A percentile compares a stretch with the other conserved stretches of the same genome.
phyloP scores from a whole-genome alignment of 2,888 invertebrate genomes.

The Tryphoninae sp. region DNA sequence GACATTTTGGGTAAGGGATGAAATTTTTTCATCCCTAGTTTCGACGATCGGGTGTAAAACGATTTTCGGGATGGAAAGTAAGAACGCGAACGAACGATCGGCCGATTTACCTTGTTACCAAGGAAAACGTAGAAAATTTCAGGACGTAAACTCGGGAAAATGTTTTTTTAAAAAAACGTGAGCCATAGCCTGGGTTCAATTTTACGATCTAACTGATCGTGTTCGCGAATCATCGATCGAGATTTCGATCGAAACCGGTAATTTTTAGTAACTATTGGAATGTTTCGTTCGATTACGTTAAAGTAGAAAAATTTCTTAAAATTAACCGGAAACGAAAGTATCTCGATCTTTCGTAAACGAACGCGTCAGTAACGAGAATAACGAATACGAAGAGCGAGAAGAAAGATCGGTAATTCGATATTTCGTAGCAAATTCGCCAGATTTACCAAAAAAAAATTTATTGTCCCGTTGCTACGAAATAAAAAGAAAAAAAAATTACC shows the following conservation, averaged over 20 bases:
- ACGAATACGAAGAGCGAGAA: not conserved
- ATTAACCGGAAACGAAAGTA: conserved; percentile 12
- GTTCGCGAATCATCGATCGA: conserved; percentile 24
- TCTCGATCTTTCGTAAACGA: conserved; percentile 35
- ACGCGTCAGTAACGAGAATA: conserved; percentile 8
- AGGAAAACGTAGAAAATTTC: not conserved
- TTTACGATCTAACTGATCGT: conserved; percentile 1
- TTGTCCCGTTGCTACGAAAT: not conserved
- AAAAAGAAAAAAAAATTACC: not conserved
- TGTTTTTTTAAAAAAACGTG: not conserved
- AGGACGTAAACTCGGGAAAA: not conserved
- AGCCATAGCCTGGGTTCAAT: not conserved
- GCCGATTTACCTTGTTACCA: not conserved
- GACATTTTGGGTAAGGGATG: conserved; percentile 11
- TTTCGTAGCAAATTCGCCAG: not conserved
- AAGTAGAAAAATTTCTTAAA: not conserved
- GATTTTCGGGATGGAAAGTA: not conserved
- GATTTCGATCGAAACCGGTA: conserved; percentile 16
- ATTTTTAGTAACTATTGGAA: conserved; percentile 42
- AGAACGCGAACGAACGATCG: not conserved
- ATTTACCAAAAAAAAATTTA: conserved; percentile 8
- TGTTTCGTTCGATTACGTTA: conserved; percentile 28
- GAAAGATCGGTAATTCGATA: not conserved
- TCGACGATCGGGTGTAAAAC: no score
- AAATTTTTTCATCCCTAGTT: conserved; percentile 1